Conservation (phyloP, 2,888 invertebrate species). For the Oscheius sp. region DNA sequence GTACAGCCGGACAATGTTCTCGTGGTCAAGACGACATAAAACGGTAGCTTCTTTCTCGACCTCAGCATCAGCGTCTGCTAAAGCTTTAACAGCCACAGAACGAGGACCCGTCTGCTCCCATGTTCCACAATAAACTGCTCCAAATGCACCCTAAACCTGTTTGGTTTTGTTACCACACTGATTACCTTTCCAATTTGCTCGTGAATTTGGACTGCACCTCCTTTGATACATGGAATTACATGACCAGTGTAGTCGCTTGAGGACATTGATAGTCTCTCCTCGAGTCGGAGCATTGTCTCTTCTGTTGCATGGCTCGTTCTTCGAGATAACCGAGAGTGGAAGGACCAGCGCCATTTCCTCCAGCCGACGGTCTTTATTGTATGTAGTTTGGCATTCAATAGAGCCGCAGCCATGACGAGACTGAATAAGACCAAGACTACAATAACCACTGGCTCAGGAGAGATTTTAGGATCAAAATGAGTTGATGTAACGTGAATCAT, state of each 20-base stretch:
- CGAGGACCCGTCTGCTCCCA: constrained; percentile 51
- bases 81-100: constrained; percentile 48
- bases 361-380: constrained; percentile 14
- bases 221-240: constrained; percentile 52
- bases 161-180: too few relatives aligned
- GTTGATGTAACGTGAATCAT: background rate
- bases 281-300: constrained; percentile 45
- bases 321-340: constrained; percentile 7
- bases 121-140: constrained; percentile 61
- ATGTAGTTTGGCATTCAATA: constrained; percentile 3
- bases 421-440: constrained; percentile 7
- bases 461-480: background rate
- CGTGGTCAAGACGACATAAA: constrained; percentile 90
- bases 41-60: constrained; percentile 78
- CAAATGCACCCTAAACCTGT: constrained; percentile 62
- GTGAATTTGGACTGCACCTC: constrained; percentile 56
- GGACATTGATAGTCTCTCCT: constrained; percentile 38
- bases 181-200: constrained; percentile 62
- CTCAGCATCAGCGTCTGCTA: constrained; percentile 33
- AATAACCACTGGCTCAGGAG: background rate
- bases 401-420: background rate
- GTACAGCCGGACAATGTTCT: constrained; percentile 82
- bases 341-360: constrained; percentile 23
- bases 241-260: constrained; percentile 49
- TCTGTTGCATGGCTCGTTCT: constrained; percentile 41